Conservation (phyloP, 1,140 invertebrate species). For the Sycobia sp. region DNA sequence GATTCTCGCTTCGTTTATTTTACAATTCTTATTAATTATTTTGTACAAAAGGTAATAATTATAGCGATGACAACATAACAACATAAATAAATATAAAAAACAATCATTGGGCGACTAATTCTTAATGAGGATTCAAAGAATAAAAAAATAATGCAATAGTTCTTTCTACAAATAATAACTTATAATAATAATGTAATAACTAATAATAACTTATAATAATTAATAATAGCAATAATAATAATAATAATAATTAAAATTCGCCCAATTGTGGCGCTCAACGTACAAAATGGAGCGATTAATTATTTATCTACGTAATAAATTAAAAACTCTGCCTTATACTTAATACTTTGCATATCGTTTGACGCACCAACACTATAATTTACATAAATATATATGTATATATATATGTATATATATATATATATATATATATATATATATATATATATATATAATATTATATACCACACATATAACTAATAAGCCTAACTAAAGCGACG, state of each 20-base stretch:
- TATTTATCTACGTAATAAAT: not conserved
- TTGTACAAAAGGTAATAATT: slow-evolving; percentile 16
- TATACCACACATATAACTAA: too few relatives aligned
- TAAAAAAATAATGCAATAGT: slow-evolving; percentile 33
- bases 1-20: slow-evolving; percentile 1
- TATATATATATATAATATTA: too few relatives aligned
- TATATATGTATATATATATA: too few relatives aligned
- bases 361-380: not conserved
- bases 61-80: slow-evolving; percentile 28
- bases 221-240: slow-evolving; percentile 28
- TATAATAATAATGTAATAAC: slow-evolving; percentile 6
- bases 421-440: too few relatives aligned
- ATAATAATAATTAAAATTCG: slow-evolving; percentile 19
- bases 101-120: slow-evolving; percentile 26
- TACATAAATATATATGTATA: too few relatives aligned
- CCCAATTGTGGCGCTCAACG: not conserved
- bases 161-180: slow-evolving; percentile 11
- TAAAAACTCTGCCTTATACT: slow-evolving; percentile 6
- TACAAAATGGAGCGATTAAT: not conserved
- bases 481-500: too few relatives aligned
- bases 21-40: too few relatives aligned
- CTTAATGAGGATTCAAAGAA: slow-evolving; percentile 16
- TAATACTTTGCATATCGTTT: slow-evolving; percentile 12
- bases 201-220: slow-evolving; percentile 33
- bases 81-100: slow-evolving; percentile 37